Base-by-base conservation (phyloP, 1,140 invertebrate species). In the Capitella teleta region DNA sequence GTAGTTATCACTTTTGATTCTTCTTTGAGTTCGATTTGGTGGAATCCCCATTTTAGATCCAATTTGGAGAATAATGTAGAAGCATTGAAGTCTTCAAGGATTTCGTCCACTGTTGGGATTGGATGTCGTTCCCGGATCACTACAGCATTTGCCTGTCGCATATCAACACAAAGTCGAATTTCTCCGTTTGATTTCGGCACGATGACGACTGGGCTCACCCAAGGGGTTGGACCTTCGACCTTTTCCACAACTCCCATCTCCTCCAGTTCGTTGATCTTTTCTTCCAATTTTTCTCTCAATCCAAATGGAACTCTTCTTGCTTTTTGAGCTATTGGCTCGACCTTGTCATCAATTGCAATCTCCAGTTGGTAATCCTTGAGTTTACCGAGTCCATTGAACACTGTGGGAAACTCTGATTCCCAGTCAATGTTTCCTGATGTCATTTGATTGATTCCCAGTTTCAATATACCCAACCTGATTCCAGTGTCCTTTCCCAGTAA, bases 141-240 rank as follows among this genome's bases (percentile, higher is more conserved):
- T 6, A 62, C 60, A 32, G 44, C 38, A 42, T 67, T 67, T 1
- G 57, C 56, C 48, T 48, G 5, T 40, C 58, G 38, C 56, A 62
- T 61, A 38, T 67, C 63, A 12, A 66, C 49, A 51, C 64, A 65
- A 2, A 67, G 26, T 23, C 60, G 28, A 6, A 70, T 57, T 12
- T 60, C 61, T 10, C 49, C 54, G 19, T 51, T 49, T 21, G 43
- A 40, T 38, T 62, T 66, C 21, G 58, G 61, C 12, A 60, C 55
- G 5, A 60, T 54, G 36, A 65, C 51, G 21, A 59, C 52, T 19
- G 59, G 49, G 8, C 53, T 59, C 1, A 64, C 55, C 62, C 60
- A 67, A 8, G 49, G 42, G 6, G 53, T 61, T 21, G 54, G 63
- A n/a, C 51, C 61, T 25, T 32, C 25, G 3, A 53, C 49, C 34